phyloP scores from a whole-genome alignment of 2,797 vertebrate genomes.

The Synaphobranchus kaupii region DNA sequence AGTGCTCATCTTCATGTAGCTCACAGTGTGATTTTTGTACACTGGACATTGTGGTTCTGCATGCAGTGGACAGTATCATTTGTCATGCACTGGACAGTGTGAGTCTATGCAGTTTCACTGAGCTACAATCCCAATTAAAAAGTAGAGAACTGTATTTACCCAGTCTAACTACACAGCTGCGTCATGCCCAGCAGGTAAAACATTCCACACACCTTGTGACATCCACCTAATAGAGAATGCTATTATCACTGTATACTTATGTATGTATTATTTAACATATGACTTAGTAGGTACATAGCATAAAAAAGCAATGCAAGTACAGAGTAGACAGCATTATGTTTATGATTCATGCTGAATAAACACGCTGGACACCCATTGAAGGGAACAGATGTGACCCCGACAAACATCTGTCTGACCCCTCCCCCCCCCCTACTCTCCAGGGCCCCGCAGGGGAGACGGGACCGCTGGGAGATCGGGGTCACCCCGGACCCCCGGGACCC shows the following conservation, averaged over 20 bases:
- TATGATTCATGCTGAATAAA: background rate
- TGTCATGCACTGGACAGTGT: no score
- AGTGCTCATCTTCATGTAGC: background rate
- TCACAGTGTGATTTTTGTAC: background rate
- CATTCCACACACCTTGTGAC: no score
- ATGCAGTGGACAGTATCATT: background rate
- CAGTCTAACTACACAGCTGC: background rate
- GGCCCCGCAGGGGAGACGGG: conserved; percentile 93
- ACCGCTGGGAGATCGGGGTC: conserved; percentile 89
- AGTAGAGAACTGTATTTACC: background rate
- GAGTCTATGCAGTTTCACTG: no score
- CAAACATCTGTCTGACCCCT: background rate
- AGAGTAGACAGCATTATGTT: background rate
- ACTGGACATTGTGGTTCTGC: background rate
- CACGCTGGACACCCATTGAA: background rate
- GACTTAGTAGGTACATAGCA: background rate
- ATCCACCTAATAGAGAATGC: no score
- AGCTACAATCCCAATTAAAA: background rate
- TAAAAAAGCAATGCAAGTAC: background rate
- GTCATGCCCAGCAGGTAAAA: background rate
- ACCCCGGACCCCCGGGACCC: conserved; percentile 89
- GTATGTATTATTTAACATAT: background rate
- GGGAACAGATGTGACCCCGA: background rate
- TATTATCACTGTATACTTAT: no score
- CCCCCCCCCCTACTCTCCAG: conserved; percentile 61